Percentiles rank a stretch among this genome's conserved stretches.
phyloP scores from a whole-genome alignment of 2,888 invertebrate species.

The Petrolisthes cinctipes region DNA sequence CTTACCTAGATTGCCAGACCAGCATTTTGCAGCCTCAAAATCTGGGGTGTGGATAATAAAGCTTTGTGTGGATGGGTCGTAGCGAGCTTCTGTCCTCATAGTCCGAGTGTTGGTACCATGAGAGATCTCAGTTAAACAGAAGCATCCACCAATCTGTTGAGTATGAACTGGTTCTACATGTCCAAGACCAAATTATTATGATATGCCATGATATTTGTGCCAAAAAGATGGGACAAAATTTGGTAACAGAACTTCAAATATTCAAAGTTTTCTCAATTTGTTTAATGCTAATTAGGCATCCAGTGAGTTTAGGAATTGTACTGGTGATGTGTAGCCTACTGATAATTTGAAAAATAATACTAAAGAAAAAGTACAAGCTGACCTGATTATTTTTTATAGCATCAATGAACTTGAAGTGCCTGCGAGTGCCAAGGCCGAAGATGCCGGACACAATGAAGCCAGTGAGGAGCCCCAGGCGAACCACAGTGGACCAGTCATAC shows the following conservation, averaged over 20 bases:
- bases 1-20: conserved; percentile 91
- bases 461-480: conserved; percentile 50
- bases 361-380: neutral
- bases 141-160: conserved; percentile 69
- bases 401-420: conserved; percentile 50
- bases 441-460: conserved; percentile 49
- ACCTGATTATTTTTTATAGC: conserved; percentile 54
- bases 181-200: neutral
- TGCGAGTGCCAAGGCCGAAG: conserved; percentile 59
- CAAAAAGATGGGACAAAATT: neutral
- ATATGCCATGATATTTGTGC: neutral
- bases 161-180: neutral
- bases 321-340: neutral
- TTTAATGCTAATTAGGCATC: no score
- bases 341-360: neutral
- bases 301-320: no score
- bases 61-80: conserved; percentile 79
- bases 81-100: conserved; percentile 88
- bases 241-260: no score
- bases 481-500: conserved; percentile 59
- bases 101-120: conserved; percentile 92
- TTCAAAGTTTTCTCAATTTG: no score
- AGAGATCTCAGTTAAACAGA: conserved; percentile 88
- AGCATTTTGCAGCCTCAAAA: conserved; percentile 85
- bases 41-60: conserved; percentile 82